Evolutionary conservation across 2,113 vertebrate genomes (phyloP), one percentile per base, ranked within the genome.

Genomic region (Oryzias curvinotus): DNA sequence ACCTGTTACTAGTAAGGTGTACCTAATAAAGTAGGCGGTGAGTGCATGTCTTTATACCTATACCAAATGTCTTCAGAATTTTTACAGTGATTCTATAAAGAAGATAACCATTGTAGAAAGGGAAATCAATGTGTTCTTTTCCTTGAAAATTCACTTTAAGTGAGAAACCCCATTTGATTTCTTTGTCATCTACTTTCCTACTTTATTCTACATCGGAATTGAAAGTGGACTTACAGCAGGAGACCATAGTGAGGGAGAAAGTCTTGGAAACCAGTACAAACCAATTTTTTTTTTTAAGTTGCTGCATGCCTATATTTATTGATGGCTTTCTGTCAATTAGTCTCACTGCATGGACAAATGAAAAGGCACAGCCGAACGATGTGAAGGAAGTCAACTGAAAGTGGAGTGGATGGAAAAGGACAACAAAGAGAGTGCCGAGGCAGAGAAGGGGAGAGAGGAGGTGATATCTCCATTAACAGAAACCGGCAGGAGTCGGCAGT

Each of bases 381-480:
- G 60, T 80, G 52, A 77, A 82, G 75, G 73, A 47, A 76, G 60
- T 42, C 56, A 73, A 78, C 60, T 69, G 68, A 75, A 69, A 66
- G 63, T 53, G 51, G 71, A 85, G 72, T 56, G 71, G 68, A 75
- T 63, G 57, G 57, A 74, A 43, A 71, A 72, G 62, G 50, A 78
- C 73, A 81, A 80, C 52, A 82, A 83, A 71, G 62, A 45, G 49
- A 65, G 43, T 67, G 69, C 5, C 59, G 54, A 65, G 52, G 46
- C 19, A 28, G 50, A 50, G n/a, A 54, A 42, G 54, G 44, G 50
- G 49, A 55, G 66, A 58, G 50, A 61, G 66, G 68, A 74, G 53
- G 72, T 71, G 63, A 87, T 80, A 87, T 85, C 79, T 87, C 80
- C 80, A 85, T 89, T 78, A 84, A 64, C 74, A 77, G 77, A 78